phyloP scores from a whole-genome alignment of 2,888 invertebrate species.

The Drosophila buzzatii region DNA sequence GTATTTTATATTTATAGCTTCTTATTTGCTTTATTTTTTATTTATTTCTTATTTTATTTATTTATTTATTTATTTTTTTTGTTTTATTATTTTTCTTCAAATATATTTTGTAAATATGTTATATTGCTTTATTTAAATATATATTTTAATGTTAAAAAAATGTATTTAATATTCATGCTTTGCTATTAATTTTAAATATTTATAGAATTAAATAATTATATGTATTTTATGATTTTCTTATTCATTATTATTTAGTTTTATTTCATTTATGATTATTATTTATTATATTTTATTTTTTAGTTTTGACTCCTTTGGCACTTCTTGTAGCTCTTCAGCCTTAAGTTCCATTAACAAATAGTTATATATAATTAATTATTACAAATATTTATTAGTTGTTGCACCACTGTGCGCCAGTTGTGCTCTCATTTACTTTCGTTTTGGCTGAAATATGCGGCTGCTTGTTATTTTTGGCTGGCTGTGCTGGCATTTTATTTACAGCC shows the following conservation, averaged over 20 bases:
- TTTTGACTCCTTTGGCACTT: too few species aligned
- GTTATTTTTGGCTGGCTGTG: constrained; percentile 67
- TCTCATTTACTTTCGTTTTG: constrained; percentile 58
- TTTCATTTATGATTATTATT: background rate
- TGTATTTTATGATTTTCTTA: background rate
- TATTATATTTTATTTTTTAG: too few species aligned
- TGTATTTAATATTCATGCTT: background rate
- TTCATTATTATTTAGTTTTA: background rate
- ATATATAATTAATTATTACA: background rate
- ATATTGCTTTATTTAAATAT: background rate
- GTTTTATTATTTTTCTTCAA: too few species aligned
- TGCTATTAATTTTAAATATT: background rate
- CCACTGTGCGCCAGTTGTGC: constrained; percentile 25
- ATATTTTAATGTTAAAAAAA: background rate
- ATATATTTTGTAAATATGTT: background rate
- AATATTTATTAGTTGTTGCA: too few species aligned
- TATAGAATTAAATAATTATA: background rate
- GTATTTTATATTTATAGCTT: background rate
- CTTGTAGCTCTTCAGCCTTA: too few species aligned
- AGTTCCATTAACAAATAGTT: too few species aligned
- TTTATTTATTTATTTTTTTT: background rate
- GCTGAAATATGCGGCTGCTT: constrained; percentile 42
- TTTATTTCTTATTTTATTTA: background rate
- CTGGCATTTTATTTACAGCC: constrained; percentile 63
- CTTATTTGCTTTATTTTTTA: too few species aligned